These are phyloP conservation scores for Polietes domitor DNA, from an alignment of 2,888 invertebrate genomes.

Conservation along the genomic window DNA sequence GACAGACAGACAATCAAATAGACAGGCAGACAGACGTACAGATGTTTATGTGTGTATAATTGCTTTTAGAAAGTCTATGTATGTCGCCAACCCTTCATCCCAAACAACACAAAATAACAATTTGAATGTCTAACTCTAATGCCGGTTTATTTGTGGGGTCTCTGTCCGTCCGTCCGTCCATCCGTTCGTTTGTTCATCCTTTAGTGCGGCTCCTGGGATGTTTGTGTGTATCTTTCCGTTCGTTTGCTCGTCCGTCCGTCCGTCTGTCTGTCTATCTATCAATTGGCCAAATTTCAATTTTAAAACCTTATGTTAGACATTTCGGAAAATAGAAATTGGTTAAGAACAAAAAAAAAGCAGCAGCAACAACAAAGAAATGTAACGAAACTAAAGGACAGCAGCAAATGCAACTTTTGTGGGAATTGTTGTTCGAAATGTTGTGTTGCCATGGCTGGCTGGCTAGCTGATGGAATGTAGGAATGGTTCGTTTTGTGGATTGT, in stretches of 20 bases:
- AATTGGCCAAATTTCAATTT: conserved; percentile 70
- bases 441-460: background rate
- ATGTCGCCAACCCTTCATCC: background rate
- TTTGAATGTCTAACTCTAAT: conserved; percentile 52
- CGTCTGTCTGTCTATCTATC: conserved; percentile 54
- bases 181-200: background rate
- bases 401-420: conserved; percentile 1
- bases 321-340: conserved; percentile 53
- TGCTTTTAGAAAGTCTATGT: conserved; percentile 57
- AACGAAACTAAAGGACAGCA: background rate
- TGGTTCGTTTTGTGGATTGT: background rate
- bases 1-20: too few relatives aligned
- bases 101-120: conserved; percentile 44
- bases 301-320: conserved; percentile 56
- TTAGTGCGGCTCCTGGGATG: background rate
- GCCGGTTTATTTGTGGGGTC: background rate
- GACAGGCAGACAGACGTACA: background rate
- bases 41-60: conserved; percentile 34
- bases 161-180: background rate
- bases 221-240: conserved; percentile 26
- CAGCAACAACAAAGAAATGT: conserved; percentile 5
- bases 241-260: conserved; percentile 19
- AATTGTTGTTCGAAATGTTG: background rate
- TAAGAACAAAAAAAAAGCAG: conserved; percentile 33
- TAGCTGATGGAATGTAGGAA: too few relatives aligned